Evolutionary conservation across 1,140 invertebrate genomes (phyloP), one percentile per base, ranked within the genome.

Genomic region (Gerris buenoi): DNA sequence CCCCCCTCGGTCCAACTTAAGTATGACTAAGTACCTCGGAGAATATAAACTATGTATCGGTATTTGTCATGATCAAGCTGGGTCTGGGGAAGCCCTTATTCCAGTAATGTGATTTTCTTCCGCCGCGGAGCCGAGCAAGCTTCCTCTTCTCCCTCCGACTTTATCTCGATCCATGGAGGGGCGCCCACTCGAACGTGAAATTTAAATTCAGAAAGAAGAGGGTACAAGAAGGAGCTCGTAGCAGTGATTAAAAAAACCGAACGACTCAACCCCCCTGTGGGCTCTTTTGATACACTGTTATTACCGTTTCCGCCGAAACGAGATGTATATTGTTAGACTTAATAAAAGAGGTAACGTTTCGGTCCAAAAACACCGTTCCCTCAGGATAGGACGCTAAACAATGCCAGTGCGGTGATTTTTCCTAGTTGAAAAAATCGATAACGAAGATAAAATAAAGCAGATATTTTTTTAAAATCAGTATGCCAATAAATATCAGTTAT

Each of bases 31-130:
- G 58, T 25, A 60, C 58, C 58, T 60, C 22, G 10, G 58, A 60
- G 58, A 60, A 60, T 60, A 46, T 46, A 60, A 60, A 60, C 58
- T 60, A 60, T 60, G 58, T 60, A 60, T 60, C 23, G 58, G 58
- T 60, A 60, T 60, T 60, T 60, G 58, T 60, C 58, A 60, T 60
- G 58, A 60, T 60, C 58, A 60, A 25, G 10, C 58, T 14, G 22
- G 15, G 15, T n/a, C n/a, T n/a, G 58, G 5, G 15, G 10, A 10
- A 5, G 10, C 23, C 22, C 58, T 60, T 22, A 60, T 60, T 60
- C 23, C 23, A 22, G 23, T 60, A 60, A 60, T 60, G 58, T 60
- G 58, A 60, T 60, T 60, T 60, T 60, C 58, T 60, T 60, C 5
- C 23, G n/a, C n/a, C n/a, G n/a, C n/a, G n/a, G n/a, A n/a, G n/a